Conservation (phyloP, 2,888 invertebrate species). For the Phortica magna region DNA sequence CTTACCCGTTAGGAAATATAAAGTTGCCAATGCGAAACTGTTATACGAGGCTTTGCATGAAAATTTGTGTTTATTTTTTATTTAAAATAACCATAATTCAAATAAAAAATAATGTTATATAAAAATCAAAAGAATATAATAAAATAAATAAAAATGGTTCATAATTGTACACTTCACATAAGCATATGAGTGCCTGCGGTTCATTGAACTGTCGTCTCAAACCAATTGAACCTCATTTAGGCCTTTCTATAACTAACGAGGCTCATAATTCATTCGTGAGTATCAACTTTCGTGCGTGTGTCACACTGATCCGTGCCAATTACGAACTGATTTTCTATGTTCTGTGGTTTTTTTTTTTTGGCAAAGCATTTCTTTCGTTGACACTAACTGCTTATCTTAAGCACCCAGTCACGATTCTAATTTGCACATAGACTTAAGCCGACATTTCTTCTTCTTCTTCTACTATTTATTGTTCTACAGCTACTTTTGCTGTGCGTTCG, state of each 20-base stretch:
- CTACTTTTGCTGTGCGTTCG: no score
- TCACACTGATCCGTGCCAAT: background rate
- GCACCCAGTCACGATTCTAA: slow-evolving; percentile 72
- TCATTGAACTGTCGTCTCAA: background rate
- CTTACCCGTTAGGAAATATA: background rate
- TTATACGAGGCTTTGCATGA: background rate
- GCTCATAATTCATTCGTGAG: background rate
- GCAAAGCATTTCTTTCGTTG: background rate
- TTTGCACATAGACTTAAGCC: slow-evolving; percentile 56
- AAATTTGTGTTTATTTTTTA: no score
- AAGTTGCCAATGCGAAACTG: background rate
- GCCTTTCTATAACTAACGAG: background rate
- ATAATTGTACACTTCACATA: background rate
- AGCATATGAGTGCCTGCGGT: background rate
- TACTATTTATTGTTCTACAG: background rate
- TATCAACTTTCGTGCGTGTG: background rate
- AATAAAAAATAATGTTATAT: no score
- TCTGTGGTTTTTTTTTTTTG: background rate
- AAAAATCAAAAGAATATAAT: no score
- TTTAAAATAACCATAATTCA: no score
- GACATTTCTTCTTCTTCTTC: slow-evolving; percentile 3
- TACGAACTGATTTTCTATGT: background rate
- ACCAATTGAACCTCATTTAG: background rate
- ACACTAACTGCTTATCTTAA: slow-evolving; percentile 60
- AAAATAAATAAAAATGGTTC: no score